A percentile compares a stretch with the other conserved stretches of the same genome.
Conservation (phyloP, 2,113 vertebrate species). For the Cettia cetti region DNA sequence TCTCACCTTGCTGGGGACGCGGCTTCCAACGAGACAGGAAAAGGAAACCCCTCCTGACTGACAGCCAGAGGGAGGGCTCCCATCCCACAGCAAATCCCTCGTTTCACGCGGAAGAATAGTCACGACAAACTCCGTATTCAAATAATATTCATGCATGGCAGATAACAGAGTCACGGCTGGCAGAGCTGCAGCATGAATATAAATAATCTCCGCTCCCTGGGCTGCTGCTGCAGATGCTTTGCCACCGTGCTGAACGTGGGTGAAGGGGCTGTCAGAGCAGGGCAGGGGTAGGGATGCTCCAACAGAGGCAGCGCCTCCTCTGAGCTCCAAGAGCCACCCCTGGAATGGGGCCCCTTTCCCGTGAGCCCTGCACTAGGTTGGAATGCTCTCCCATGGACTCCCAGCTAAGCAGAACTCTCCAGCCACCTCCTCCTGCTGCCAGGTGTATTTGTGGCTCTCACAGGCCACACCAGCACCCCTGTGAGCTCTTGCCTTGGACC, state of each 20-base stretch:
- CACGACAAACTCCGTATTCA: slow-evolving; percentile 50
- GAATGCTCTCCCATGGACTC: background rate
- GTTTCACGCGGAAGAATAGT: slow-evolving; percentile 51
- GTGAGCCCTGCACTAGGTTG: background rate
- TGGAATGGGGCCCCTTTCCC: background rate
- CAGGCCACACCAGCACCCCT: background rate
- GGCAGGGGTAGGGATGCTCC: background rate
- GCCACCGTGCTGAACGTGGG: accelerated
- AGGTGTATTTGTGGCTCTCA: background rate
- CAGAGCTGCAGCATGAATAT: slow-evolving; percentile 38
- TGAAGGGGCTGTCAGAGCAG: background rate
- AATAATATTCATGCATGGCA: slow-evolving; percentile 45
- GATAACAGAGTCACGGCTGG: slow-evolving; percentile 57
- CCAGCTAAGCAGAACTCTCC: background rate
- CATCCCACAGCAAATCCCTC: slow-evolving; percentile 55
- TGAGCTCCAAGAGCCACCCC: background rate
- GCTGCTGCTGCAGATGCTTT: background rate
- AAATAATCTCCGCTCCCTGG: background rate
- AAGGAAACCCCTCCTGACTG: slow-evolving; percentile 59
- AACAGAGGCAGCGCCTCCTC: accelerated
- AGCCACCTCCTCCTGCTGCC: background rate
- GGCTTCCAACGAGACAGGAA: slow-evolving; percentile 52
- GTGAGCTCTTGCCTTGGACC: background rate
- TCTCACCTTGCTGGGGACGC: slow-evolving; percentile 63
- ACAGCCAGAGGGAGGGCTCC: slow-evolving; percentile 57